Conservation (phyloP, 2,113 vertebrate species). For the Rhinolophus ferrumequinum region DNA sequence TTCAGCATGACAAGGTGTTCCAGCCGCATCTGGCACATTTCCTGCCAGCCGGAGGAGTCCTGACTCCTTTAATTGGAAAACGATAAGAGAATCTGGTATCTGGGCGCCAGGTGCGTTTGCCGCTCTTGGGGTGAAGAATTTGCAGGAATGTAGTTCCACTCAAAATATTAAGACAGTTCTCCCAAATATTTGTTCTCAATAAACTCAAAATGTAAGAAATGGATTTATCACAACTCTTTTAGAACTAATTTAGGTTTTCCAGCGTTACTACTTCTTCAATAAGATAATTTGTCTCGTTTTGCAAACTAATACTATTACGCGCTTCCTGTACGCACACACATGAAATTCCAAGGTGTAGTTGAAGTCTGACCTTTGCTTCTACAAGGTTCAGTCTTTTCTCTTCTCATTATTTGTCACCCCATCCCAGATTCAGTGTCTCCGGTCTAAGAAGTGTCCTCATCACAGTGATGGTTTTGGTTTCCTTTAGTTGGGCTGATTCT, state of each 20-base stretch:
- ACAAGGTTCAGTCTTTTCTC: neutral
- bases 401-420: neutral
- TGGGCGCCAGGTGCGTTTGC: no score
- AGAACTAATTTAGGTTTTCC: slow-evolving; percentile 19
- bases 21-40: neutral
- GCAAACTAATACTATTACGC: neutral
- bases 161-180: neutral
- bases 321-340: neutral
- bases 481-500: neutral
- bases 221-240: neutral
- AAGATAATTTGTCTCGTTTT: neutral
- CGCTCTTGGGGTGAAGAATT: neutral
- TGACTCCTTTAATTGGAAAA: neutral
- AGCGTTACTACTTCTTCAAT: neutral
- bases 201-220: neutral
- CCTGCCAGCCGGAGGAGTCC: neutral
- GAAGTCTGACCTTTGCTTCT: neutral
- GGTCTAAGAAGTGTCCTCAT: neutral
- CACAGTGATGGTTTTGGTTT: neutral
- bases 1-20: neutral
- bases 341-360: neutral
- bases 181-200: neutral
- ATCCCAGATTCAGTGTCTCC: neutral
- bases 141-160: neutral
- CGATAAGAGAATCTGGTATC: neutral